Base-by-base conservation (phyloP, 64 coral and sea anemone species). In the Pocillopora verrucosa region DNA sequence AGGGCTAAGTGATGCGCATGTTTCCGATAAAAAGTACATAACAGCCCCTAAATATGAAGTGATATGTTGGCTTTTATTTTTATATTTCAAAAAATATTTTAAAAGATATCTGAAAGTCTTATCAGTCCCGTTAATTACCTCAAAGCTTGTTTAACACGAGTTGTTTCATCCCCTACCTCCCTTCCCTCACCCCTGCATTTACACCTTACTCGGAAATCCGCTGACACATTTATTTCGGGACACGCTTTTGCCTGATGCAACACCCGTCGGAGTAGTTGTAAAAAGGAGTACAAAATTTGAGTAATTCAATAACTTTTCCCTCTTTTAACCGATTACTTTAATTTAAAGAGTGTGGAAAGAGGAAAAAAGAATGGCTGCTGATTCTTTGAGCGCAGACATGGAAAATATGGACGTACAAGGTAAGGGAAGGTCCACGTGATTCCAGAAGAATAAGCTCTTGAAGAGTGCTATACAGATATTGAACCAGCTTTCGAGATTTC, bases 351-450 rank as follows among this genome's bases (percentile, higher is more conserved):
- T 72, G 20, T 25, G 9, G 11, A n/a, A 36, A 45, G 56, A 17
- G 1, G 36, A 22, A 10, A n/a, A 38, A 57, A 85, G 36, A 15
- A 85, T 85, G 82, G 80, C 80, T 17, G 9, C 63, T 34, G 82
- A 85, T 72, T 85, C 82, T 41, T 38, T 85, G 36, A 85, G 62
- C 70, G 26, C 82, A 3, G 82, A 85, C 11, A 57, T 85, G 82
- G 64, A 70, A 7, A 85, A 85, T 57, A 72, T 85, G 82, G 65
- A 85, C 45, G 82, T 85, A 56, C 65, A 85, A 85, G 82, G 82
- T 85, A 85, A 72, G 82, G 35, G 15, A 45, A 56, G 26, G 10
- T 34, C 36, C 41, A 37, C 82, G 51, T 45, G 82, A 72, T 17
- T 22, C 4, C 45, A 24, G 34, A 51, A 51, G 41, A 51, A 51